Conservation (phyloP, 2,113 vertebrate species). For the Bambusicola thoracicus region DNA sequence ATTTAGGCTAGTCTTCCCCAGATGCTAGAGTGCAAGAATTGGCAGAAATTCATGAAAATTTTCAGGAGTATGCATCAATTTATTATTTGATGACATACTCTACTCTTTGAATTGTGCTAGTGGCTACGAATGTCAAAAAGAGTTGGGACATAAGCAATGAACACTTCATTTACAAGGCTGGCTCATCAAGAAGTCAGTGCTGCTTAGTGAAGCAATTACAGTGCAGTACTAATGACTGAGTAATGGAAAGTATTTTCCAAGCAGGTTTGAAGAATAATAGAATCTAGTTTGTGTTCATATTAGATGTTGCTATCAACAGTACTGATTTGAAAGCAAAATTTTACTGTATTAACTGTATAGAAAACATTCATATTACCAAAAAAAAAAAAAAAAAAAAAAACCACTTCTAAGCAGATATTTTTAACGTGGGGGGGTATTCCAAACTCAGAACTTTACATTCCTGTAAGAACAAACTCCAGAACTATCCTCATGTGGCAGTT, state of each 20-base stretch:
- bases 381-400: not conserved
- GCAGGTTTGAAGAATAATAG: not conserved
- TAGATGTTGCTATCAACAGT: not conserved
- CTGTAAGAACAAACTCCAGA: not conserved
- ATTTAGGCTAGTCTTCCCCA: not conserved
- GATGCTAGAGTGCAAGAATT: not conserved
- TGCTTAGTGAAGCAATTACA: not conserved
- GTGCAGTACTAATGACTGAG: not conserved
- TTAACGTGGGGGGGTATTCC: not conserved
- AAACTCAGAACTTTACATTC: not conserved
- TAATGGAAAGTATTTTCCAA: not conserved
- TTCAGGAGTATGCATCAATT: not conserved
- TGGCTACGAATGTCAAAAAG: not conserved
- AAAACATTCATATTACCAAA: not conserved
- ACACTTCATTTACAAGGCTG: not conserved
- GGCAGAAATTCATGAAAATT: not conserved
- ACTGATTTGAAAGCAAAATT: constrained; percentile 22
- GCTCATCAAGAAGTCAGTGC: constrained; percentile 22
- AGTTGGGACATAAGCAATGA: not conserved
- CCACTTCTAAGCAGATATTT: not conserved
- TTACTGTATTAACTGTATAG: not conserved
- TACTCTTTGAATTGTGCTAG: constrained; percentile 23
- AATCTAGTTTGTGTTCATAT: not conserved
- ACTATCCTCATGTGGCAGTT: not conserved
- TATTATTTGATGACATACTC: constrained; percentile 21